These are phyloP conservation scores for Drosophila busckii DNA, from an alignment of 1,140 invertebrate genomes.

Conservation along the genomic window DNA sequence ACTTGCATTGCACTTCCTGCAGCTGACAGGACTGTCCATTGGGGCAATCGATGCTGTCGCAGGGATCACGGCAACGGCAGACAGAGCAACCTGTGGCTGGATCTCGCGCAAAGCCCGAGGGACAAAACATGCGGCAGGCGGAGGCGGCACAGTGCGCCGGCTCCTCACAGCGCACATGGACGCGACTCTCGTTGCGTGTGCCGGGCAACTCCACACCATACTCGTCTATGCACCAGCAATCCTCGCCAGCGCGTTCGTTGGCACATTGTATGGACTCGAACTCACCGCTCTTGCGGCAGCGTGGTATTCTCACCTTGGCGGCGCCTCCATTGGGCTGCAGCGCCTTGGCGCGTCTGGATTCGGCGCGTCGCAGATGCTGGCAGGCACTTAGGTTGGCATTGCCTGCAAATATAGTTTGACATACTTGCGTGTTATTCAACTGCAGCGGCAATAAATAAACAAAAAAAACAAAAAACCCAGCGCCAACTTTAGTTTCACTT, in stretches of 20 bases:
- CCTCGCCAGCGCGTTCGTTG: slow-evolving; percentile 82
- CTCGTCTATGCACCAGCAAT: slow-evolving; percentile 90
- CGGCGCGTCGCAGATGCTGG: slow-evolving; percentile 83
- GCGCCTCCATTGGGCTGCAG: slow-evolving; percentile 75
- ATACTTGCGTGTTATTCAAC: slow-evolving; percentile 69
- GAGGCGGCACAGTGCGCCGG: slow-evolving; percentile 85
- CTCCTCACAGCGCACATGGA: slow-evolving; percentile 86
- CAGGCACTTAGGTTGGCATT: slow-evolving; percentile 83
- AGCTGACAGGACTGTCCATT: slow-evolving; percentile 86
- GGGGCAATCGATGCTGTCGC: slow-evolving; percentile 86
- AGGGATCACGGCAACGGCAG: slow-evolving; percentile 90
- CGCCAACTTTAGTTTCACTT: slow-evolving; percentile 59
- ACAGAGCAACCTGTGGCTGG: slow-evolving; percentile 84
- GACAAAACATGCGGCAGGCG: slow-evolving; percentile 92
- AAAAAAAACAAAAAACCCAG: slow-evolving; percentile 24
- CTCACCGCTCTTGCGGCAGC: slow-evolving; percentile 84
- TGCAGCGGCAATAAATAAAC: not conserved
- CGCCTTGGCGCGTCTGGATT: slow-evolving; percentile 82
- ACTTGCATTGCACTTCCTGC: slow-evolving; percentile 87
- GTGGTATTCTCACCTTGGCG: slow-evolving; percentile 82
- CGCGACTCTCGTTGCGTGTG: slow-evolving; percentile 83
- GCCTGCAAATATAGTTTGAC: slow-evolving; percentile 70
- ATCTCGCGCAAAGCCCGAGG: slow-evolving; percentile 86
- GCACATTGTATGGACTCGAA: slow-evolving; percentile 89
- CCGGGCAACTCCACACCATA: slow-evolving; percentile 88